These are phyloP conservation scores for Lycia hirtaria DNA, from an alignment of 2,888 invertebrate species.

Conservation along the genomic window DNA sequence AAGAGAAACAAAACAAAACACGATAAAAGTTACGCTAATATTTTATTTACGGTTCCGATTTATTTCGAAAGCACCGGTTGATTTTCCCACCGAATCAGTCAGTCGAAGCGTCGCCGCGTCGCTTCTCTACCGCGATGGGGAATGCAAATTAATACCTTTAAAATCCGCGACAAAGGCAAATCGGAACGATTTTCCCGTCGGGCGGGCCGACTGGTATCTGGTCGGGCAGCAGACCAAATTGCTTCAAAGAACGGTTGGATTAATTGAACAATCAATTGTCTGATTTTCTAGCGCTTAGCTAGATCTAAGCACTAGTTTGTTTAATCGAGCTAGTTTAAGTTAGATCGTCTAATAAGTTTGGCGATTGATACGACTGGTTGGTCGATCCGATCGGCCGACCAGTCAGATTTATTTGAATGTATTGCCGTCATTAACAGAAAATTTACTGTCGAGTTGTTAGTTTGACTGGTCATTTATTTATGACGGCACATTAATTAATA, in stretches of 20 bases:
- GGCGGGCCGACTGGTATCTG: not conserved
- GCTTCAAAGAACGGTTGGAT: not conserved
- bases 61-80: not conserved
- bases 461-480: not conserved
- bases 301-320: not conserved
- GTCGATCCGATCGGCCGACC: not conserved
- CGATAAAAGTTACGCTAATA: not conserved
- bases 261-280: not conserved
- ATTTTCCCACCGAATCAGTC: not conserved
- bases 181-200: not conserved
- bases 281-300: not conserved
- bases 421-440: slow-evolving; percentile 8
- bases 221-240: not conserved
- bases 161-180: slow-evolving; percentile 12
- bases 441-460: slow-evolving; percentile 8
- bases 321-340: not conserved
- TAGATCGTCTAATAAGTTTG: not conserved
- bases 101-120: not conserved
- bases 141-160: slow-evolving; percentile 17
- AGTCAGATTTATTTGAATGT: slow-evolving; percentile 22
- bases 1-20: not conserved
- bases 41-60: not conserved
- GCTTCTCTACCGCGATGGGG: not conserved
- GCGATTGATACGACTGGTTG: not conserved
- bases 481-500: too few species aligned